These are phyloP conservation scores for Calosoma granatense DNA, from an alignment of 1,140 invertebrate genomes.

Conservation along the genomic window DNA sequence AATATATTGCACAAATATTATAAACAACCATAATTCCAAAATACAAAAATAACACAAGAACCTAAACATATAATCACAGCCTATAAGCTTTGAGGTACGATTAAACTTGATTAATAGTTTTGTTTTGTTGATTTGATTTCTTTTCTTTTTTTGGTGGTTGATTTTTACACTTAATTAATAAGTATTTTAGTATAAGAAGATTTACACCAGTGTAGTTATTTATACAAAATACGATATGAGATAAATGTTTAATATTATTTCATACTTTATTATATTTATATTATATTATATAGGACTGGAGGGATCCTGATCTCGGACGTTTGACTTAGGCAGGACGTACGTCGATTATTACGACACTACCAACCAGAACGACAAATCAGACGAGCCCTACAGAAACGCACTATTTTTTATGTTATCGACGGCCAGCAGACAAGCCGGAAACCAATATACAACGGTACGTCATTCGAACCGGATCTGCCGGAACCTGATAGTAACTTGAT, in stretches of 20 bases:
- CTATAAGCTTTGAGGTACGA: conserved; percentile 6
- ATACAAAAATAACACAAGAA: not conserved
- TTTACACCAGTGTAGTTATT: not conserved
- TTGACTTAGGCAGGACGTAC: conserved; percentile 7
- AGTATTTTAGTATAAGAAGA: not conserved
- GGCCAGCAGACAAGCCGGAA: too few relatives aligned
- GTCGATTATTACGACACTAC: conserved; percentile 5
- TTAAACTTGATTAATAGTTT: too few relatives aligned
- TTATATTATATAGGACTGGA: conserved; percentile 3
- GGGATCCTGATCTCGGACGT: conserved; percentile 7
- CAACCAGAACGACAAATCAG: conserved; percentile 1
- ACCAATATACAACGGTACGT: not conserved
- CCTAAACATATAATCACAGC: conserved; percentile 5
- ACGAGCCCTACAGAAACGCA: not conserved
- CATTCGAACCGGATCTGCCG: too few relatives aligned
- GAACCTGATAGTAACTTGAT: too few relatives aligned
- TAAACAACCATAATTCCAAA: not conserved
- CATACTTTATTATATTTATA: not conserved
- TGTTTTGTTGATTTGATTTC: too few relatives aligned
- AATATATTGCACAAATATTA: conserved; percentile 2
- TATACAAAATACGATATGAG: conserved; percentile 4
- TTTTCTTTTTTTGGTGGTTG: not conserved
- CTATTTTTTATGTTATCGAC: not conserved
- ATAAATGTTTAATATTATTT: not conserved
- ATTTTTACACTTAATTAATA: conserved; percentile 1